phyloP scores from a whole-genome alignment of 2,113 vertebrate genomes.

The Nettapus auritus region DNA sequence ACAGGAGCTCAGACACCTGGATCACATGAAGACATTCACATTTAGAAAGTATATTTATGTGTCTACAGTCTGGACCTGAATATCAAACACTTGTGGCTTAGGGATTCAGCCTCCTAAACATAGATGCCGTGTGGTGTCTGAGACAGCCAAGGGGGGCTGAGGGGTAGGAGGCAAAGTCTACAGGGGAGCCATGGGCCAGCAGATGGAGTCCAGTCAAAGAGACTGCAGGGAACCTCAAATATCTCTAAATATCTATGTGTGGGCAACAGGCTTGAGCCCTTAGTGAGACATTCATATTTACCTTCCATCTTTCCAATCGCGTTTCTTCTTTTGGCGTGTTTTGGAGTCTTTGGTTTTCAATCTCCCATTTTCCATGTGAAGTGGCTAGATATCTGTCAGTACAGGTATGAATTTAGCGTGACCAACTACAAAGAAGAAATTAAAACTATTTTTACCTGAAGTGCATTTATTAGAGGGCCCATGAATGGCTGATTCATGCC shows the following conservation, averaged over 20 bases:
- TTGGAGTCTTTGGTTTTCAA: background rate
- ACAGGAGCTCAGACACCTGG: constrained; percentile 13
- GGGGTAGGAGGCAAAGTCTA: background rate
- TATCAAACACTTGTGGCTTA: constrained; percentile 32
- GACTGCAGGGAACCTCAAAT: background rate
- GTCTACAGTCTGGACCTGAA: constrained; percentile 42
- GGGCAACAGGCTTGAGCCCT: background rate
- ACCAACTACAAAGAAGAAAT: background rate
- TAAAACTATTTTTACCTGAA: background rate
- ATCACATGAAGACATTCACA: background rate
- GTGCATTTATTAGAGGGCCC: background rate
- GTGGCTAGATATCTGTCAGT: background rate
- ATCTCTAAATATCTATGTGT: background rate
- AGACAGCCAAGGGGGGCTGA: background rate
- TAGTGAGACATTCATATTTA: background rate
- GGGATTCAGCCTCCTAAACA: constrained; percentile 34
- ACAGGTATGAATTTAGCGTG: background rate
- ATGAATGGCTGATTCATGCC: background rate
- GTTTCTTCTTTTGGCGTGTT: background rate
- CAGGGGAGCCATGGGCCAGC: background rate
- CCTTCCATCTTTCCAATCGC: background rate
- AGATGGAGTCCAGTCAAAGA: background rate
- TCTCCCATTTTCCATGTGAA: background rate
- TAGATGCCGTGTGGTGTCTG: constrained; percentile 44
- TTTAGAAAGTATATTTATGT: constrained; percentile 60